These are phyloP conservation scores for Orthonevra nobilis DNA, from an alignment of 2,888 invertebrate species.

Conservation along the genomic window DNA sequence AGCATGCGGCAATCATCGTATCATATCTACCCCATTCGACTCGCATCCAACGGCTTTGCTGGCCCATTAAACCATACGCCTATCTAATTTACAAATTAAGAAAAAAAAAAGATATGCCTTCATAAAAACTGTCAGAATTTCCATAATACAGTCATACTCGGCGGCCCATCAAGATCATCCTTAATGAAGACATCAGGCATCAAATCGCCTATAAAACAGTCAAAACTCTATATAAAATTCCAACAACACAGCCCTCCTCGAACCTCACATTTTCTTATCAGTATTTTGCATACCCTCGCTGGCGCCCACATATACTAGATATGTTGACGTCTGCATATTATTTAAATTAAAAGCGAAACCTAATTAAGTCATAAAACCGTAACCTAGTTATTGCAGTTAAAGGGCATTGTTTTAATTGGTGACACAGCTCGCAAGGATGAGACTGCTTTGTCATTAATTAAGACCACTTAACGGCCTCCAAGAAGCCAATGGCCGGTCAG, in stretches of 20 bases:
- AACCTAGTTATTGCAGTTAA: conserved; percentile 49
- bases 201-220: conserved; percentile 65
- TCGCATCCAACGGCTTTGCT: conserved; percentile 31
- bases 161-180: conserved; percentile 36
- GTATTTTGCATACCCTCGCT: conserved; percentile 37
- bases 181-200: conserved; percentile 65
- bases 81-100: conserved; percentile 59
- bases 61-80: conserved; percentile 58
- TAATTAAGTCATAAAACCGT: conserved; percentile 69
- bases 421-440: conserved; percentile 35
- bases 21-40: conserved; percentile 10
- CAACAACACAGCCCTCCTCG: conserved; percentile 9
- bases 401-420: conserved; percentile 67
- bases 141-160: conserved; percentile 50
- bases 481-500: conserved; percentile 48
- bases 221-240: conserved; percentile 24
- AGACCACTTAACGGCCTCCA: conserved; percentile 55
- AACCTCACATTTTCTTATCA: conserved; percentile 34
- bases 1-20: conserved; percentile 35
- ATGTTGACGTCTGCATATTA: conserved; percentile 14
- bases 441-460: conserved; percentile 66
- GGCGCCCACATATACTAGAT: neutral
- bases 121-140: conserved; percentile 44
- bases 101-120: neutral
- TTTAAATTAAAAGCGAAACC: conserved; percentile 41